A percentile compares a stretch with the other conserved stretches of the same genome.
phyloP scores from a whole-genome alignment of 2,888 invertebrate species.

The Cyrtodaria siliqua region DNA sequence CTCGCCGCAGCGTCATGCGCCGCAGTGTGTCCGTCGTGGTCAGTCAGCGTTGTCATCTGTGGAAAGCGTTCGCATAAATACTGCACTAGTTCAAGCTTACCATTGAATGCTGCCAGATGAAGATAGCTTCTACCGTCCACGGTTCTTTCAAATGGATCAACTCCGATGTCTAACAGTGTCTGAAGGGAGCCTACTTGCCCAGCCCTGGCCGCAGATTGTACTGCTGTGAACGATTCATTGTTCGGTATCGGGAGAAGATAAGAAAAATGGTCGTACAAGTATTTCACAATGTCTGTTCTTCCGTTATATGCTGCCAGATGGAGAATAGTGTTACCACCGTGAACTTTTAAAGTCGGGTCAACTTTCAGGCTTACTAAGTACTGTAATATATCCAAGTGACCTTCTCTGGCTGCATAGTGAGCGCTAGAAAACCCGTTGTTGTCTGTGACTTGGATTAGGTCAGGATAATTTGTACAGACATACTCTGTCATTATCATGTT shows the following conservation, averaged over 20 bases:
- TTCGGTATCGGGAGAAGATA: slow-evolving; percentile 33
- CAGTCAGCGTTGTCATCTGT: slow-evolving; percentile 26
- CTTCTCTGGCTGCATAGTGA: slow-evolving; percentile 55
- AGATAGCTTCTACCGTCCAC: slow-evolving; percentile 53
- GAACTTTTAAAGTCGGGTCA: slow-evolving; percentile 22
- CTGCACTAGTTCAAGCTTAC: slow-evolving; percentile 33
- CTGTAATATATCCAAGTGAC: slow-evolving; percentile 43
- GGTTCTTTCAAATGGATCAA: slow-evolving; percentile 24
- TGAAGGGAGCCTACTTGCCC: slow-evolving; percentile 45
- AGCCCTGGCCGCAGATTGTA: slow-evolving; percentile 42
- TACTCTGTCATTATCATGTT: slow-evolving; percentile 31
- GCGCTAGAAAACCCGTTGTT: slow-evolving; percentile 44
- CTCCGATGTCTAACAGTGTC: slow-evolving; percentile 24
- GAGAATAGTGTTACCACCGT: slow-evolving; percentile 44
- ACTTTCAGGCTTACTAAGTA: slow-evolving; percentile 20
- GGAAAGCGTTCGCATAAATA: slow-evolving; percentile 30
- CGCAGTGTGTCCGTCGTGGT: slow-evolving; percentile 54
- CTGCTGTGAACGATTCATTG: slow-evolving; percentile 41
- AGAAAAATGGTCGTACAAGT: slow-evolving; percentile 35
- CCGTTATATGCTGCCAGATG: slow-evolving; percentile 59
- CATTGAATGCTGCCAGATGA: slow-evolving; percentile 60
- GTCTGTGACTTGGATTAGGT: slow-evolving; percentile 35
- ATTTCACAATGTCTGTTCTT: slow-evolving; percentile 22
- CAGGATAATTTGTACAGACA: slow-evolving; percentile 20
- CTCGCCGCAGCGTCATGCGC: slow-evolving; percentile 62